phyloP scores from a whole-genome alignment of 2,113 vertebrate genomes.

The Nycticryphes semicollaris region DNA sequence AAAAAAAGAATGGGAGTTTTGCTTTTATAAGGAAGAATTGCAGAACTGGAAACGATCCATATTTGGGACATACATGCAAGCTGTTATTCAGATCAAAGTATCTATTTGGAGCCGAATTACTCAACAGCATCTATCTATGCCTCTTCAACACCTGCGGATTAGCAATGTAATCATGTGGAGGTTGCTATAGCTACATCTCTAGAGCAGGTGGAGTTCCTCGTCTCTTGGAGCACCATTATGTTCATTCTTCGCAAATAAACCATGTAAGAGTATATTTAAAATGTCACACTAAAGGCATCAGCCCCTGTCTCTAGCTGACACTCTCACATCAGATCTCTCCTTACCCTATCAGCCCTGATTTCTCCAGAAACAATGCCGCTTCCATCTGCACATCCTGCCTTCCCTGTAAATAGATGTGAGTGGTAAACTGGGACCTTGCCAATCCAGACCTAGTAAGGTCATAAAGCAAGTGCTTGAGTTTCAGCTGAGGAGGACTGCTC shows the following conservation, averaged over 20 bases:
- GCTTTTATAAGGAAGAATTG: constrained; percentile 10
- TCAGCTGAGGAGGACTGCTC: not conserved
- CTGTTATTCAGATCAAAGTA: constrained; percentile 65
- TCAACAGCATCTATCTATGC: constrained; percentile 65
- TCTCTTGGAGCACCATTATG: constrained; percentile 36
- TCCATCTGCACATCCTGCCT: not conserved
- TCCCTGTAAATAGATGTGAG: not conserved
- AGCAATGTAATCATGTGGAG: constrained; percentile 49
- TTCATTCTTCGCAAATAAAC: constrained; percentile 44
- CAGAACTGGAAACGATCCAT: constrained; percentile 50
- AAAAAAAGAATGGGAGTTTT: not conserved
- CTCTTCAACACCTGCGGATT: constrained; percentile 68
- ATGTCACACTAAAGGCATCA: not conserved
- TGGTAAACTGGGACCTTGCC: not conserved
- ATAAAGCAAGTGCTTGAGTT: not conserved
- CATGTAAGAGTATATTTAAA: not conserved
- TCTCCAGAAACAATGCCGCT: not conserved
- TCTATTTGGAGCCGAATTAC: constrained; percentile 67
- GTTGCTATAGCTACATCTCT: constrained; percentile 69
- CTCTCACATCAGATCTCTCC: not conserved
- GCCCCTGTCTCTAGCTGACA: not conserved
- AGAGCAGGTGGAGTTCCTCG: constrained; percentile 53
- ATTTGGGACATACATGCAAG: constrained; percentile 56
- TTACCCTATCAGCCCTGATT: not conserved
- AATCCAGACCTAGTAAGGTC: not conserved